Conservation (phyloP, 2,113 vertebrate species). For the Callithrix jacchus region DNA sequence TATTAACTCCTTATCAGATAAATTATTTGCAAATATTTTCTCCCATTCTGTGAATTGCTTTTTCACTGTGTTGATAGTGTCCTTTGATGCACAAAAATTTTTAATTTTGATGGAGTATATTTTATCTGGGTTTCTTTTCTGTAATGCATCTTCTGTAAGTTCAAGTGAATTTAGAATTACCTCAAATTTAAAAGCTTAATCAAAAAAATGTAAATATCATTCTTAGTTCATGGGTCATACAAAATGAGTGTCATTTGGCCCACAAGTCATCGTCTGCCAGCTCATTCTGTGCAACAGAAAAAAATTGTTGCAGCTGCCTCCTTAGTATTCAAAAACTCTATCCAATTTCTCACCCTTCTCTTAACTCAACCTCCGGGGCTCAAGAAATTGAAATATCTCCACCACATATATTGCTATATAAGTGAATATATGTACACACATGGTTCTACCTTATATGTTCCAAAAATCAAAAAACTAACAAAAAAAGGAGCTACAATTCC, state of each 20-base stretch:
- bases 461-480: neutral
- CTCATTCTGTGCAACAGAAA: neutral
- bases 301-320: neutral
- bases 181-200: neutral
- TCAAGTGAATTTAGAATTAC: neutral
- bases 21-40: neutral
- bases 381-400: neutral
- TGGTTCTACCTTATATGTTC: neutral
- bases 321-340: neutral
- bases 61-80: neutral
- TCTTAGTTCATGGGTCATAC: neutral
- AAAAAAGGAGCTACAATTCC: neutral
- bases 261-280: neutral
- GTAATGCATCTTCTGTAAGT: neutral
- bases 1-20: neutral
- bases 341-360: neutral
- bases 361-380: neutral
- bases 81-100: neutral
- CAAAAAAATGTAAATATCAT: neutral
- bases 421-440: neutral
- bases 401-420: neutral
- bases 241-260: neutral
- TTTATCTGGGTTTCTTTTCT: neutral
- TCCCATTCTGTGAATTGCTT: neutral
- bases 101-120: neutral